Conservation (phyloP, 2,888 invertebrate genomes). For the Pseudococcus viburni region DNA sequence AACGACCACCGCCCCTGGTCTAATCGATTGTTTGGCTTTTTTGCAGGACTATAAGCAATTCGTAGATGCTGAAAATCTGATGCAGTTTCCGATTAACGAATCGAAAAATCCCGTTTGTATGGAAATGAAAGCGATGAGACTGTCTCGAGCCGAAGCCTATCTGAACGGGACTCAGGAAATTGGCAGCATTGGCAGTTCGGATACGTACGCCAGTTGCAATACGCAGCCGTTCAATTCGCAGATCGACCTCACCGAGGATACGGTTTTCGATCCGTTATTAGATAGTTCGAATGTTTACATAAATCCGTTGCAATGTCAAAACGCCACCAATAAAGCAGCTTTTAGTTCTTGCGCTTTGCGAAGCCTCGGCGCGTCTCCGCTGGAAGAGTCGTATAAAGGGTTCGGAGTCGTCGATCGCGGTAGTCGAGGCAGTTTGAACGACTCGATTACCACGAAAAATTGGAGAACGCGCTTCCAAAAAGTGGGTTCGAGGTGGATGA, state of each 20-base stretch:
- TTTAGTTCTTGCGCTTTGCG: constrained; percentile 83
- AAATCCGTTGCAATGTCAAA: constrained; percentile 79
- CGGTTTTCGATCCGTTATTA: constrained; percentile 69
- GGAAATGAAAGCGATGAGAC: constrained; percentile 81
- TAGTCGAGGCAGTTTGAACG: constrained; percentile 76
- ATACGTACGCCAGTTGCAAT: constrained; percentile 96
- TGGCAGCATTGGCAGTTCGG: constrained; percentile 83
- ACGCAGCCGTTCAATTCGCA: constrained; percentile 94
- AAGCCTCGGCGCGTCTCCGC: constrained; percentile 77
- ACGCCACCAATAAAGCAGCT: constrained; percentile 80
- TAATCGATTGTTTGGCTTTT: neutral
- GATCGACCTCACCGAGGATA: constrained; percentile 80
- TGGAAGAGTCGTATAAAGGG: constrained; percentile 73
- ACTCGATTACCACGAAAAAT: constrained; percentile 82
- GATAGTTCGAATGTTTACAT: constrained; percentile 90
- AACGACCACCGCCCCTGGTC: neutral
- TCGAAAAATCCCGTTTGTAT: constrained; percentile 86
- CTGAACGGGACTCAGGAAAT: constrained; percentile 71
- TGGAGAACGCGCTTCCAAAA: constrained; percentile 90
- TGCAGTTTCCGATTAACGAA: constrained; percentile 89
- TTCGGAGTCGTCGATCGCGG: constrained; percentile 73
- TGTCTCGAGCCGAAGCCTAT: constrained; percentile 71
- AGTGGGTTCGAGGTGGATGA: constrained; percentile 73
- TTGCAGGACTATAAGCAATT: constrained; percentile 90
- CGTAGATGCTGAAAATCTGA: constrained; percentile 90